Base-by-base conservation (phyloP, 2,113 vertebrate species). In the Neofelis nebulosa region DNA sequence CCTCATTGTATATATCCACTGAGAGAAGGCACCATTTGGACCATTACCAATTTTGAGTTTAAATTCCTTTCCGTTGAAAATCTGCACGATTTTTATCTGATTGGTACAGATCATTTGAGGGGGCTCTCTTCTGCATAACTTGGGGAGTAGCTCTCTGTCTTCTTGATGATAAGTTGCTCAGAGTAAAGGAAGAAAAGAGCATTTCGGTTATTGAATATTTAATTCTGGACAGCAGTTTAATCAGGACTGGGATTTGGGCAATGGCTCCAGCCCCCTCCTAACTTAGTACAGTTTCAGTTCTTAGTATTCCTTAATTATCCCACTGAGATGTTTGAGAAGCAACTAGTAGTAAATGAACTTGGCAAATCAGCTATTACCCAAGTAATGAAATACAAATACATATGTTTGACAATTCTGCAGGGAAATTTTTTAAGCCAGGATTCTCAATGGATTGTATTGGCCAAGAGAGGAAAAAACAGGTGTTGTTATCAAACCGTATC, bases 371-470 rank as follows among this genome's bases (percentile, higher is more conserved):
- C 98, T 98, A 98, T 99, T 99, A 99, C 98, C 91, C 98, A 98
- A 99, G 98, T 99, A 99, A 99, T 98, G 99, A 99, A 99, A 99
- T 99, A 99, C 99, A 99, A 99, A 99, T 99, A 99, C 99, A 99
- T 99, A 99, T 99, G 99, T 99, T 98, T 98, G 98, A 99, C 98
- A 99, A 98, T 99, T 98, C 99, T 99, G 97, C 97, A 95, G 99
- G 98, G 99, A 99, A 99, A 98, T 98, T 98, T 97, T 98, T 80
- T 91, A 98, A 98, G 98, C 98, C 98, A 81, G 97, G 98, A 98
- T 98, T 98, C 99, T 99, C 98, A 74, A 38, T 98, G 97, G 98
- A 98, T 98, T 94, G 36, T 97, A 98, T 98, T 98, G 98, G 98
- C 98, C 98, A 99, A 98, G 97, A 99, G 98, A 98, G 98, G 93